phyloP scores from a whole-genome alignment of 2,797 vertebrate genomes.

The Kryptopterus vitreolus region DNA sequence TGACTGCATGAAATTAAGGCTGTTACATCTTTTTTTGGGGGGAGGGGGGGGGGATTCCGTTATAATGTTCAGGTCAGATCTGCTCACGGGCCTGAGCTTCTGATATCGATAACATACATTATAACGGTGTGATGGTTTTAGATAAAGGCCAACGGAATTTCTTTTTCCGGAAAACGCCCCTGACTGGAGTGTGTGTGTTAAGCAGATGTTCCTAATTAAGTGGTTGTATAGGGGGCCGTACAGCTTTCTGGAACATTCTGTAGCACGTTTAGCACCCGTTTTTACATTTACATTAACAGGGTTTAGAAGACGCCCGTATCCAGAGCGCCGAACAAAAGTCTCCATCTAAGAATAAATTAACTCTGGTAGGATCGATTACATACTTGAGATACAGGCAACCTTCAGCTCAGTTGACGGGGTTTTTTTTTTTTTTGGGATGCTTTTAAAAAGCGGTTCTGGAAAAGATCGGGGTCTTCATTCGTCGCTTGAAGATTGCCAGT shows the following conservation, averaged over 20 bases:
- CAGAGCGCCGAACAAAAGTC: too few species aligned
- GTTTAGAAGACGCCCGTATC: too few species aligned
- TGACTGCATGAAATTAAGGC: not conserved
- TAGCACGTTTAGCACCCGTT: too few species aligned
- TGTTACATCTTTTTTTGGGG: not conserved
- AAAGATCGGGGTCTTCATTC: too few species aligned
- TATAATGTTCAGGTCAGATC: not conserved
- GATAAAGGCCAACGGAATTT: not conserved
- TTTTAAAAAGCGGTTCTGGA: too few species aligned
- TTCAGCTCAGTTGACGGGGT: too few species aligned
- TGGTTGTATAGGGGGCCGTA: not conserved
- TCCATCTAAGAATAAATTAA: too few species aligned
- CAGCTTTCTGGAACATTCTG: not conserved
- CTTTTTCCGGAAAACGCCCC: not conserved
- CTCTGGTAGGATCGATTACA: too few species aligned
- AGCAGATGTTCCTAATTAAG: constrained; percentile 2
- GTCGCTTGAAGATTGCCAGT: too few species aligned
- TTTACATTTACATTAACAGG: too few species aligned
- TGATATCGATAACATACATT: not conserved
- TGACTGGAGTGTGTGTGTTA: not conserved
- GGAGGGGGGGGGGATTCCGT: not conserved
- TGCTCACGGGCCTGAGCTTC: not conserved
- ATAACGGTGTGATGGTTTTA: not conserved
- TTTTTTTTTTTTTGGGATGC: too few species aligned
- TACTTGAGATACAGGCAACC: too few species aligned